Percentiles rank a stretch among this genome's conserved stretches.
These are phyloP conservation scores for Fundulus diaphanus DNA, from an alignment of 2,797 vertebrate genomes.

Conservation along the genomic window DNA sequence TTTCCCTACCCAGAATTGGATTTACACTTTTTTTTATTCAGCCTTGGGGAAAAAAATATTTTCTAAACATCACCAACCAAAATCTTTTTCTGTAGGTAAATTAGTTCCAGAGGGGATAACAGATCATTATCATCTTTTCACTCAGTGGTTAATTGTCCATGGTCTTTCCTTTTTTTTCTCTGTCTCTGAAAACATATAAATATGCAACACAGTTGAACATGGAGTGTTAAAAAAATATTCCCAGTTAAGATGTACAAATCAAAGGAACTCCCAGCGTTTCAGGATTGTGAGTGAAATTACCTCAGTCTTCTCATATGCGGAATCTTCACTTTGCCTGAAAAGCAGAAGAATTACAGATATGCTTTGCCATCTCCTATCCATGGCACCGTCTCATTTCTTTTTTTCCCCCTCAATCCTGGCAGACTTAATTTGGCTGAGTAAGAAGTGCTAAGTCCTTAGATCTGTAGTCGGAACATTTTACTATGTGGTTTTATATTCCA, in stretches of 20 bases:
- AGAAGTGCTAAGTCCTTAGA: slow-evolving; percentile 28
- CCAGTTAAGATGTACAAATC: slow-evolving; percentile 31
- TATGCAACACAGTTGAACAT: slow-evolving; percentile 15
- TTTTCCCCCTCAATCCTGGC: slow-evolving; percentile 32
- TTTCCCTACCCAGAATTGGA: background rate
- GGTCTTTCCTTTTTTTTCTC: slow-evolving; percentile 2
- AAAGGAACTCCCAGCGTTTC: slow-evolving; percentile 29
- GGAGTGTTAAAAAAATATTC: slow-evolving; percentile 14
- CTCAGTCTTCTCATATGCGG: slow-evolving; percentile 13
- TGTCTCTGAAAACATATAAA: slow-evolving; percentile 38
- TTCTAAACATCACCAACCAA: background rate
- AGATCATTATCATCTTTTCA: background rate
- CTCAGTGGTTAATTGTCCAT: background rate
- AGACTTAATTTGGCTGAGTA: slow-evolving; percentile 60
- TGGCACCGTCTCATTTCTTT: slow-evolving; percentile 37
- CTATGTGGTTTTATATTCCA: slow-evolving; percentile 43
- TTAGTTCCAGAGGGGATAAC: background rate
- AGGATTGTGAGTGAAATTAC: slow-evolving; percentile 23
- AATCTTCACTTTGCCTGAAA: slow-evolving; percentile 29
- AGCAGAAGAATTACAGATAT: slow-evolving; percentile 25
- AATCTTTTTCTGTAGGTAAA: background rate
- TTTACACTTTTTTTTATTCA: background rate
- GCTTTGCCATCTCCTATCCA: slow-evolving; percentile 23
- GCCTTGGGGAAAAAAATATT: background rate
- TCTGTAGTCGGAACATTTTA: slow-evolving; percentile 31